These are phyloP conservation scores for Mimas tiliae DNA, from an alignment of 2,888 invertebrate species.

Conservation along the genomic window DNA sequence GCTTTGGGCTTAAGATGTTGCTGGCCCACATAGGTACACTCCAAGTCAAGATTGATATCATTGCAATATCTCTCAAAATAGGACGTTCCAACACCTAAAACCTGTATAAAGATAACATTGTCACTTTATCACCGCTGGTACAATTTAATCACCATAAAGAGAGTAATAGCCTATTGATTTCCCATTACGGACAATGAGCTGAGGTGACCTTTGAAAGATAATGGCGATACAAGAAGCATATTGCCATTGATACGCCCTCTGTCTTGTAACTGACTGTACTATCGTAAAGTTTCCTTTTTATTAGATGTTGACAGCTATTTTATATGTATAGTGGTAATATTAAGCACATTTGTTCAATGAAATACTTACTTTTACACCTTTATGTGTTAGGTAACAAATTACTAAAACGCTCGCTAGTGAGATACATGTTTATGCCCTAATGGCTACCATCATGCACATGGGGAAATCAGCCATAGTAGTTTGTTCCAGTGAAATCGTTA, in stretches of 20 bases:
- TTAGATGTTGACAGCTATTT: not conserved
- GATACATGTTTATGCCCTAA: too few relatives aligned
- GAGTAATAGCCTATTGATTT: conserved; percentile 29
- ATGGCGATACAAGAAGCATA: conserved; percentile 19
- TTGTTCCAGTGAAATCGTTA: too few relatives aligned
- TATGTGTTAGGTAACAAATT: too few relatives aligned
- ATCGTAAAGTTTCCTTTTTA: conserved; percentile 8
- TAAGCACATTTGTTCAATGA: too few relatives aligned
- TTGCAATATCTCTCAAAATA: too few relatives aligned
- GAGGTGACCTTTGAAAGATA: conserved; percentile 23
- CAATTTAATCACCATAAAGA: conserved; percentile 28
- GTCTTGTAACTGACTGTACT: conserved; percentile 10
- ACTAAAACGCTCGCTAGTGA: too few relatives aligned
- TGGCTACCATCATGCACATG: too few relatives aligned
- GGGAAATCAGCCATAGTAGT: too few relatives aligned
- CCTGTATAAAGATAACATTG: conserved; percentile 10
- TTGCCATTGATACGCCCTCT: conserved; percentile 3
- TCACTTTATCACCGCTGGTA: conserved; percentile 6
- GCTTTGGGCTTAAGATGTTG: too few relatives aligned
- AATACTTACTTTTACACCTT: too few relatives aligned
- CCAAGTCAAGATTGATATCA: too few relatives aligned
- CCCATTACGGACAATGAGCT: conserved; percentile 21
- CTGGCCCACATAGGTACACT: too few relatives aligned
- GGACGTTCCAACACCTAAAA: conserved; percentile 1
- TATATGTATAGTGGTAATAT: not conserved